These are phyloP conservation scores for Coranthus polyacanthus DNA, from an alignment of 2,797 vertebrate species.

Conservation along the genomic window DNA sequence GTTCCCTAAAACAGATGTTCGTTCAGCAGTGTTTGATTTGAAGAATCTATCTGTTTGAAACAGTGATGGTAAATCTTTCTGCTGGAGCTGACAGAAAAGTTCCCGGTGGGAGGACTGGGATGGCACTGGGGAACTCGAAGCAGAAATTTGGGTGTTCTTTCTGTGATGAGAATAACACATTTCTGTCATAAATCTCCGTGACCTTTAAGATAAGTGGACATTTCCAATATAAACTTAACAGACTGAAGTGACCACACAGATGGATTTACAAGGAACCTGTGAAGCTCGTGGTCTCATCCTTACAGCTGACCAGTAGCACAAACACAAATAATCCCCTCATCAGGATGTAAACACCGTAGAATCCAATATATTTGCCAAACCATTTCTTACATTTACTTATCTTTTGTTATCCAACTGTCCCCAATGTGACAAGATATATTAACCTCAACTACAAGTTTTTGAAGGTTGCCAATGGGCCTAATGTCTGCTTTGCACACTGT, in stretches of 20 bases:
- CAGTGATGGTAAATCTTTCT: slow-evolving; percentile 52
- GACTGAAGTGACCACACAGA: slow-evolving; percentile 51
- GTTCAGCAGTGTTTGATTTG: slow-evolving; percentile 47
- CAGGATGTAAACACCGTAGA: slow-evolving; percentile 19
- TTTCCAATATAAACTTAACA: slow-evolving; percentile 52
- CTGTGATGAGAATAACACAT: slow-evolving; percentile 63
- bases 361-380: slow-evolving; percentile 1
- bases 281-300: slow-evolving; percentile 8
- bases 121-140: slow-evolving; percentile 29
- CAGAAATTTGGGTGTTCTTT: slow-evolving; percentile 53
- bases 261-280: slow-evolving; percentile 35
- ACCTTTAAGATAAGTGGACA: slow-evolving; percentile 56
- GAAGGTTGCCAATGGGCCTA: slow-evolving; percentile 16
- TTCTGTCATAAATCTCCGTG: slow-evolving; percentile 58
- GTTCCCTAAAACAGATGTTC: slow-evolving; percentile 72
- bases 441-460: slow-evolving; percentile 17
- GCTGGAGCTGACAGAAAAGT: slow-evolving; percentile 25
- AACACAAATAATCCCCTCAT: slow-evolving; percentile 4
- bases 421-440: slow-evolving; percentile 16
- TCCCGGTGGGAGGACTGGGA: slow-evolving; percentile 20
- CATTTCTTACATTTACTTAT: background rate
- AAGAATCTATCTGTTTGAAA: slow-evolving; percentile 57
- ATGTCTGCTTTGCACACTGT: slow-evolving; percentile 43
- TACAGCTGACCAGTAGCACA: slow-evolving; percentile 23
- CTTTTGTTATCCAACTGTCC: too few species aligned